phyloP scores from a whole-genome alignment of 2,888 invertebrate genomes.

The Prostheceraeus crozeri region DNA sequence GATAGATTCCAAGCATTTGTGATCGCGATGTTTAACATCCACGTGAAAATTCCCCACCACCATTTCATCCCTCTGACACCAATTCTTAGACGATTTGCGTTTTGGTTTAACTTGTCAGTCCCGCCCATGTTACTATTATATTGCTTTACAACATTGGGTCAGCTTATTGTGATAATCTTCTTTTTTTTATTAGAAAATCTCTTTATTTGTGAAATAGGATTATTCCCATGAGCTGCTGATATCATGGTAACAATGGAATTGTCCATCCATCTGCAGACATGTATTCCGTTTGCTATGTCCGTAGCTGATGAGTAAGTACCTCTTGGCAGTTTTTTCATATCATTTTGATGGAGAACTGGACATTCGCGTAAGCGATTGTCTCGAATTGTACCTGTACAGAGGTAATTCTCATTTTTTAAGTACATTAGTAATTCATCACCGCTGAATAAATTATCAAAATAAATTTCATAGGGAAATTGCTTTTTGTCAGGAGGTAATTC shows the following conservation, averaged over 20 bases:
- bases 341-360: slow-evolving; percentile 16
- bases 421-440: slow-evolving; percentile 41
- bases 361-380: not conserved
- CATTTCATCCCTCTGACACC: slow-evolving; percentile 6
- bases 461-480: slow-evolving; percentile 42
- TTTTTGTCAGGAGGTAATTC: slow-evolving; percentile 40
- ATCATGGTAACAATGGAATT: not conserved
- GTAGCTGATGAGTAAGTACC: slow-evolving; percentile 18
- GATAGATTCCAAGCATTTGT: slow-evolving; percentile 7
- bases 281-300: not conserved
- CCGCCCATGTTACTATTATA: not conserved
- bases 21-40: not conserved
- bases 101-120: not conserved
- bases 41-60: slow-evolving; percentile 4
- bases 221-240: not conserved
- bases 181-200: slow-evolving; percentile 4
- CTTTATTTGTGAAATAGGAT: slow-evolving; percentile 18
- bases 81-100: not conserved
- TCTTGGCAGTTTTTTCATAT: not conserved
- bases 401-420: slow-evolving; percentile 13
- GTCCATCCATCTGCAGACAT: slow-evolving; percentile 6
- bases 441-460: slow-evolving; percentile 46
- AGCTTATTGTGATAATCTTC: not conserved
- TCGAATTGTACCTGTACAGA: slow-evolving; percentile 22
- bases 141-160: not conserved